Evolutionary conservation across 2,888 invertebrate genomes (phyloP).

Genomic region (Drosophila demipolita): DNA sequence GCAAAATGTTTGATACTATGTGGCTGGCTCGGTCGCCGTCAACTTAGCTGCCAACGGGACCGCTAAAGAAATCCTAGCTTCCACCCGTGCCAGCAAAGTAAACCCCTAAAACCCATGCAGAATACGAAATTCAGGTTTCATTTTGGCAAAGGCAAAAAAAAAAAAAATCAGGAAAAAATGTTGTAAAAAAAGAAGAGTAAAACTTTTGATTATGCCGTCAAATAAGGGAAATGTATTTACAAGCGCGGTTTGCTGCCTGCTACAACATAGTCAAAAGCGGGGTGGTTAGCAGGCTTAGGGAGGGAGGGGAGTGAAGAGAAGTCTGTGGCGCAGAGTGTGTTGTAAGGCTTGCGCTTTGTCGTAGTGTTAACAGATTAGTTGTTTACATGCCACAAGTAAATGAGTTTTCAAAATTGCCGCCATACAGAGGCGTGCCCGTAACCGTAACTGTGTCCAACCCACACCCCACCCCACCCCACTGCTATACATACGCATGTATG

Average conservation of each 20-base stretch:
- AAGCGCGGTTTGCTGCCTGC: conserved; percentile 59
- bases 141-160: conserved; percentile 51
- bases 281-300: background rate
- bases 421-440: conserved; percentile 67
- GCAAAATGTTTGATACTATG: conserved; percentile 78
- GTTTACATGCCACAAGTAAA: conserved; percentile 85
- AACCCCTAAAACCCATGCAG: conserved; percentile 38
- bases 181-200: conserved; percentile 22
- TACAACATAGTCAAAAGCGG: conserved; percentile 32
- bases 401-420: conserved; percentile 81
- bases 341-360: conserved; percentile 68
- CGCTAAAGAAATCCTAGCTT: conserved; percentile 9
- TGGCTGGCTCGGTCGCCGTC: conserved; percentile 53
- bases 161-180: background rate
- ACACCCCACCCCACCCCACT: background rate
- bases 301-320: conserved; percentile 1
- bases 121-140: conserved; percentile 65
- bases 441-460: conserved; percentile 23
- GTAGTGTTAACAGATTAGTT: conserved; percentile 85
- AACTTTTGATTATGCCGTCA: conserved; percentile 71
- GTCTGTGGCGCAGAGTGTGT: conserved; percentile 18
- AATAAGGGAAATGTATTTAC: conserved; percentile 74
- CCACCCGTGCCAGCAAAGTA: conserved; percentile 10
- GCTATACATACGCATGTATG: conserved; percentile 13
- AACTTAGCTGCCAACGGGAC: conserved; percentile 37